Conservation (phyloP, 2,797 vertebrate species). For the Adelosebastes latens region DNA sequence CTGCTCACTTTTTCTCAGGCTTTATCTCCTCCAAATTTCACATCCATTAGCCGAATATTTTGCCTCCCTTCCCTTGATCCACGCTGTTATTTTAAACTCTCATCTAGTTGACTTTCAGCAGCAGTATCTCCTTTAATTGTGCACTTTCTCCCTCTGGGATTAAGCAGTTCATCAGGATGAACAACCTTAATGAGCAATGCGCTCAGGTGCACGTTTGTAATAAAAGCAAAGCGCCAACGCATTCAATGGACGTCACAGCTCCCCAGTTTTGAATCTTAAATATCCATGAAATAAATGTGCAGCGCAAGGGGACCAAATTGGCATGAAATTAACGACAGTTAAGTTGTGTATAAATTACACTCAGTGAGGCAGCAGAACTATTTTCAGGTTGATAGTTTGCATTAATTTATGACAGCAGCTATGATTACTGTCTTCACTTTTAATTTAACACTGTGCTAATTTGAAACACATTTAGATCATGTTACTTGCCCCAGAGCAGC, state of each 20-base stretch:
- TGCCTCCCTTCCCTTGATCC: not conserved
- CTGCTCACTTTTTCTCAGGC: not conserved
- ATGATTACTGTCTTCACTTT: not conserved
- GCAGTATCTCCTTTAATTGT: constrained; percentile 32
- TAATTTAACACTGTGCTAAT: not conserved
- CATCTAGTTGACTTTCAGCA: constrained; percentile 38
- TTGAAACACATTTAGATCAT: not conserved
- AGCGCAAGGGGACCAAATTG: constrained; percentile 40
- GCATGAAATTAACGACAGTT: constrained; percentile 61
- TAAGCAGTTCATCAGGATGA: constrained; percentile 28
- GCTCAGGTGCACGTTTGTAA: constrained; percentile 38
- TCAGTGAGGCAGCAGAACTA: not conserved
- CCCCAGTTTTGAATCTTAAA: constrained; percentile 42
- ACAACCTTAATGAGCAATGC: constrained; percentile 46
- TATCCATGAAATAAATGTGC: constrained; percentile 59
- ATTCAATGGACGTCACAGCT: constrained; percentile 14
- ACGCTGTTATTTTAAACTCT: constrained; percentile 22
- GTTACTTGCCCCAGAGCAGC: not conserved
- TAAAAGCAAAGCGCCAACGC: constrained; percentile 1
- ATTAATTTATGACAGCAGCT: not conserved
- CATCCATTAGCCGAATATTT: constrained; percentile 7
- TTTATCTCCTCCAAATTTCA: not conserved
- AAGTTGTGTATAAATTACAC: constrained; percentile 21
- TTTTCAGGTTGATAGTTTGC: not conserved
- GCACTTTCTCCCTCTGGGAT: constrained; percentile 13